A percentile compares a stretch with the other conserved stretches of the same genome.
Conservation (phyloP, 2,797 vertebrate species). For the Limnodromus scolopaceus region DNA sequence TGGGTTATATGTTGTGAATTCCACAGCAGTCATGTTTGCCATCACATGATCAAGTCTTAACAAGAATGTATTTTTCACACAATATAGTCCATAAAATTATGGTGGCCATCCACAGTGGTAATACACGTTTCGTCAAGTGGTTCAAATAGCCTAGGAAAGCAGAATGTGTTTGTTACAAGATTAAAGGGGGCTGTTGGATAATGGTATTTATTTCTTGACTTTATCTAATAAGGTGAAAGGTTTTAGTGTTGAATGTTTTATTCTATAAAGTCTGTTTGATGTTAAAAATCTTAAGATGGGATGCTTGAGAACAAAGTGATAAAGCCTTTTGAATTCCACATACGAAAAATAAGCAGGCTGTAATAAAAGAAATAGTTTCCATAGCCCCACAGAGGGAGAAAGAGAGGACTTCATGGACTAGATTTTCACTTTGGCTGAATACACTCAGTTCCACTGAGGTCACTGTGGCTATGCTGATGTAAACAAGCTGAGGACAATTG, state of each 20-base stretch:
- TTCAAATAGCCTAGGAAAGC: background rate
- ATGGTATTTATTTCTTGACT: background rate
- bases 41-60: background rate
- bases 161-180: background rate
- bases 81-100: background rate
- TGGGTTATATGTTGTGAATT: background rate
- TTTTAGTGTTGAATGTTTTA: background rate
- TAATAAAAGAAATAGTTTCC: background rate
- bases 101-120: background rate
- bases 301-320: background rate
- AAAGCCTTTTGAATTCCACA: background rate
- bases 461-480: background rate
- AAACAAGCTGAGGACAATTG: background rate
- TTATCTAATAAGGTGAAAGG: background rate
- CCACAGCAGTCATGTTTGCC: background rate
- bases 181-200: background rate
- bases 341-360: background rate
- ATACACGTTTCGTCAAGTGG: background rate
- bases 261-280: background rate
- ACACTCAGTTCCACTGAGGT: background rate
- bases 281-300: background rate
- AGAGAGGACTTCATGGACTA: background rate
- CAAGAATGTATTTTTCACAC: background rate
- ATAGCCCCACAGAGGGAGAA: background rate
- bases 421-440: background rate